Evolutionary conservation across 2,888 invertebrate species (phyloP), one percentile per base, ranked within the genome.

Genomic region (Andricus quercusramuli): DNA sequence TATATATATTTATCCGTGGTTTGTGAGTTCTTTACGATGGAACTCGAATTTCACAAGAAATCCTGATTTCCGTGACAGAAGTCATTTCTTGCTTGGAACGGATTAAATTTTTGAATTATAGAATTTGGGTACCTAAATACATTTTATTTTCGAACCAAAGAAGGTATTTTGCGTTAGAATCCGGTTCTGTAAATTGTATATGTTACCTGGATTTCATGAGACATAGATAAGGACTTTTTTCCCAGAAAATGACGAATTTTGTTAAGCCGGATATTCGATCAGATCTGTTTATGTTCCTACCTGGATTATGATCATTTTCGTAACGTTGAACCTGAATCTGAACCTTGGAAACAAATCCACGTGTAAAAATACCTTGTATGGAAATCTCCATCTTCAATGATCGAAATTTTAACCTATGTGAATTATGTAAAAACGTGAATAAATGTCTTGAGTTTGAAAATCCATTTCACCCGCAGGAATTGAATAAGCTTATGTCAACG

Each of bases 1-100:
- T 79, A 68, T 70, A 62, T 1, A 25, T 25, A 78, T 80, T 80
- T 64, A 76, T 78, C 37, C n/a, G 51, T 56, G 51, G 13, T 17
- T 47, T 5, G 32, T 74, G n/a, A 56, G 15, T 4, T 74, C 15
- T 74, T n/a, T 51, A 29, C 6, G 37, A n/a, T 74, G n/a, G 56
- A 56, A 44, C 22, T 47, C 22, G 44, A n/a, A 44, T 25, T 47
- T 68, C 15, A 2, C 25, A 22, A 25, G 15, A 64, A 68, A 47
- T 47, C 25, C 20, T 25, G 15, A 13, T 17, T 47, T 67, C 11
- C n/a, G n/a, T 47, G 47, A 25, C n/a, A 47, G 37, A n/a, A 22
- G 4, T 37, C 13, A 44, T n/a, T 67, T 67, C 20, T 11, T 41
- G 37, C n/a, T 37, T n/a, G 32, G 37, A 37, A 67, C 11, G 9